Percentiles rank a stretch among this genome's conserved stretches.
These are phyloP conservation scores for Siniperca scherzeri DNA, from an alignment of 2,797 vertebrate genomes.

Conservation along the genomic window DNA sequence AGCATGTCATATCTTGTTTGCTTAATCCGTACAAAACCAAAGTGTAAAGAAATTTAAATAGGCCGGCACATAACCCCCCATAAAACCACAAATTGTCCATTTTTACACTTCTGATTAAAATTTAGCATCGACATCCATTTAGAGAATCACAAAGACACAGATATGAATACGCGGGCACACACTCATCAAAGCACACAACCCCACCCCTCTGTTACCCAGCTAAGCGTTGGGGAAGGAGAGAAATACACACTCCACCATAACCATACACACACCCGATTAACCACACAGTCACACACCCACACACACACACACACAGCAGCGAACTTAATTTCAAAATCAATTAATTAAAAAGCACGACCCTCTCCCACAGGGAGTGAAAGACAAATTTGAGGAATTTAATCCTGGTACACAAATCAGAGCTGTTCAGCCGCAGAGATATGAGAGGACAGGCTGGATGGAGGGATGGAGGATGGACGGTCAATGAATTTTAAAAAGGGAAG, in stretches of 20 bases:
- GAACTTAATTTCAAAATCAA: constrained; percentile 81
- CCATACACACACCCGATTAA: constrained; percentile 7
- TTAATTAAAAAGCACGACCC: constrained; percentile 78
- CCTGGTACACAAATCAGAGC: constrained; percentile 76
- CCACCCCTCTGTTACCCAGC: constrained; percentile 27
- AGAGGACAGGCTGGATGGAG: constrained; percentile 60
- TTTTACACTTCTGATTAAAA: constrained; percentile 14
- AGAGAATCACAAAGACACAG: constrained; percentile 27
- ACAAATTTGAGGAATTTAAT: constrained; percentile 81
- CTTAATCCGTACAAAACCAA: neutral
- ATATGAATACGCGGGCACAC: constrained; percentile 10
- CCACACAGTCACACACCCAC: neutral
- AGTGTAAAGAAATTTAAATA: neutral
- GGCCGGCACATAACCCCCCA: neutral
- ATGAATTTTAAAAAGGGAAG: constrained; percentile 70
- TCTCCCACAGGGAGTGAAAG: constrained; percentile 75
- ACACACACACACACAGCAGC: constrained; percentile 26
- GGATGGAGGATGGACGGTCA: constrained; percentile 43
- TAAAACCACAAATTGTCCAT: neutral
- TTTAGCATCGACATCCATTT: neutral
- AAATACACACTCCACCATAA: constrained; percentile 23
- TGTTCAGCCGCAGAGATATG: constrained; percentile 68
- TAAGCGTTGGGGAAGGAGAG: constrained; percentile 9
- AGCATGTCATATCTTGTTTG: neutral
- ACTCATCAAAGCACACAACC: constrained; percentile 39